Conservation (phyloP, 1,140 invertebrate genomes). For the Zaprionus inermis region DNA sequence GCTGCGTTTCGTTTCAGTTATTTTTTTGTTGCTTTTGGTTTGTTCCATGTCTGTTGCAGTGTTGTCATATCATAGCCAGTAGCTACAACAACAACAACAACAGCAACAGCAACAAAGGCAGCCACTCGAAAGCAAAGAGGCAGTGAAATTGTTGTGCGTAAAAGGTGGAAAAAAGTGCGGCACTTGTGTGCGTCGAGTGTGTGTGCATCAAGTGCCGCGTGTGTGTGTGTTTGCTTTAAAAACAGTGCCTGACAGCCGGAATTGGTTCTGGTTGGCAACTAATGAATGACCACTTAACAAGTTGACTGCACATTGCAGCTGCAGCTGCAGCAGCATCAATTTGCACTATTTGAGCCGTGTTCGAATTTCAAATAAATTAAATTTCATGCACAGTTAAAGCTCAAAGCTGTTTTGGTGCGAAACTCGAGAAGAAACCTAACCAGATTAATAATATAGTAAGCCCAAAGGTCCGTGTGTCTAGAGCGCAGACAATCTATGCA, state of each 20-base stretch:
- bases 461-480: neutral
- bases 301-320: constrained; percentile 13
- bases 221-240: constrained; percentile 16
- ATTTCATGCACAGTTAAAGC: neutral
- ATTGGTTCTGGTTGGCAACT: constrained; percentile 15
- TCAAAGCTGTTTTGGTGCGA: no score
- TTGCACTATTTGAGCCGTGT: neutral
- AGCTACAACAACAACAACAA: constrained; percentile 36
- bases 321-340: neutral
- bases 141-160: constrained; percentile 29
- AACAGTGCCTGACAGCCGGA: constrained; percentile 3
- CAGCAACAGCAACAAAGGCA: constrained; percentile 14
- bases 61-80: constrained; percentile 64
- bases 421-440: neutral
- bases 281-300: constrained; percentile 31
- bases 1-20: neutral
- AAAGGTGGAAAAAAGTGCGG: constrained; percentile 34
- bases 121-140: constrained; percentile 20
- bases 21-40: neutral
- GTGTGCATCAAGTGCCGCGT: neutral
- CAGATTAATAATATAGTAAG: neutral
- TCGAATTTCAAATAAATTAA: neutral
- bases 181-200: neutral
- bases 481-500: neutral
- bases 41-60: constrained; percentile 44